Evolutionary conservation across 2,888 invertebrate genomes (phyloP).

Genomic region (Diarsia mendica): DNA sequence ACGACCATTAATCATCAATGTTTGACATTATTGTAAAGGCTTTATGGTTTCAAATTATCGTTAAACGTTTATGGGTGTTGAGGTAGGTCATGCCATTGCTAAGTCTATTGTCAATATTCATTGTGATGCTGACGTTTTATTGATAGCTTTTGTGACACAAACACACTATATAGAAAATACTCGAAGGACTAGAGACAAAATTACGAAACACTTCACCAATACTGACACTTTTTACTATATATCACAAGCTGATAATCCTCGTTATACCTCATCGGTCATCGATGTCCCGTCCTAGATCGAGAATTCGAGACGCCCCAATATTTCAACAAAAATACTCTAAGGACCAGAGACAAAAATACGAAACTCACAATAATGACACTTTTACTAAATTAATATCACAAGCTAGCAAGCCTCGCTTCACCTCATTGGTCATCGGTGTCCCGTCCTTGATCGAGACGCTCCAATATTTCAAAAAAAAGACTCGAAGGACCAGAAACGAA

Average conservation of each 20-base stretch:
- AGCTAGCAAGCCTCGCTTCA: constrained; percentile 48
- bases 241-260: neutral
- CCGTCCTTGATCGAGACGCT: constrained; percentile 67
- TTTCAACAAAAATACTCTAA: too few species aligned
- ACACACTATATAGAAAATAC: neutral
- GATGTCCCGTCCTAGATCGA: too few species aligned
- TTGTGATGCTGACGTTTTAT: neutral
- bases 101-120: constrained; percentile 13
- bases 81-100: constrained; percentile 30
- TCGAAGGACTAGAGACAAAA: too few species aligned
- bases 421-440: constrained; percentile 68
- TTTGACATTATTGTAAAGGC: constrained; percentile 21
- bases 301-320: too few species aligned
- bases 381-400: constrained; percentile 24
- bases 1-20: constrained; percentile 33
- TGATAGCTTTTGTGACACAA: neutral
- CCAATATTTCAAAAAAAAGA: constrained; percentile 9
- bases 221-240: constrained; percentile 16
- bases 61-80: constrained; percentile 32
- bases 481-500: too few species aligned
- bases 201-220: constrained; percentile 6
- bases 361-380: constrained; percentile 1
- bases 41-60: neutral
- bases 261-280: too few species aligned
- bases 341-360: too few species aligned